Evolutionary conservation across 2,113 vertebrate species (phyloP).

Genomic region (Phyllostomus hastatus): DNA sequence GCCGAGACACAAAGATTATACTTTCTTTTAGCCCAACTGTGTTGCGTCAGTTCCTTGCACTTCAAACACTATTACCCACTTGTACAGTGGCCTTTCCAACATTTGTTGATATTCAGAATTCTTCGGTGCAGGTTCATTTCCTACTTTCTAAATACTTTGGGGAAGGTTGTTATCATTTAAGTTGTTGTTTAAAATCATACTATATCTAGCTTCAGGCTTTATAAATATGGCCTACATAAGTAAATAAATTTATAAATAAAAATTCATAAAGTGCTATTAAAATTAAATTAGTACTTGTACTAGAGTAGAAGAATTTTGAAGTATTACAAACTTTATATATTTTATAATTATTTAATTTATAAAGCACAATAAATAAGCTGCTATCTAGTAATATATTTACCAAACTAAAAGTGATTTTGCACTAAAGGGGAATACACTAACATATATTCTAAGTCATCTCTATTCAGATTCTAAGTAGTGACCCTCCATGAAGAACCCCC

Average conservation of each 20-base stretch:
- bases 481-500: neutral
- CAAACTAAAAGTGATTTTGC: conserved; percentile 30
- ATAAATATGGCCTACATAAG: neutral
- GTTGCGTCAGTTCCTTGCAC: neutral
- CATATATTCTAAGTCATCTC: neutral
- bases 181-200: neutral
- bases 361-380: neutral
- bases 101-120: neutral
- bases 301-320: neutral
- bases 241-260: neutral
- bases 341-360: neutral
- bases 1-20: neutral
- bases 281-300: neutral
- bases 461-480: neutral
- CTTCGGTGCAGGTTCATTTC: neutral
- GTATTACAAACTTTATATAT: neutral
- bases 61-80: neutral
- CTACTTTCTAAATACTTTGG: neutral
- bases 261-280: neutral
- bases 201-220: neutral
- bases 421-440: neutral
- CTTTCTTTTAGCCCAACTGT: neutral
- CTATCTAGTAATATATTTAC: neutral
- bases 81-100: neutral
- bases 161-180: neutral